A percentile compares a stretch with the other conserved stretches of the same genome.
Evolutionary conservation across 1,140 invertebrate genomes (phyloP).

Genomic region (Diachasma alloeum): DNA sequence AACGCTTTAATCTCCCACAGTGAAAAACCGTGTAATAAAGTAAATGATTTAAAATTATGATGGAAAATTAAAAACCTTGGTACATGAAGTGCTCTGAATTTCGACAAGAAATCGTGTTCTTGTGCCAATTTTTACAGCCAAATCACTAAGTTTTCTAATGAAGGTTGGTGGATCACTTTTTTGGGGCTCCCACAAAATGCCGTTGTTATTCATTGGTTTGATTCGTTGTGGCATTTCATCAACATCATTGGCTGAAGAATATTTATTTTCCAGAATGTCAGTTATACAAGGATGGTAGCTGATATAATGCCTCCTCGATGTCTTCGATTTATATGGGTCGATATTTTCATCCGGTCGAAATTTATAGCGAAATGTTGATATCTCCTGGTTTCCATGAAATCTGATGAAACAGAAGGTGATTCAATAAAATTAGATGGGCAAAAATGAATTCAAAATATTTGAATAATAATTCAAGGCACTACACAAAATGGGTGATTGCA

Average conservation of each 20-base stretch:
- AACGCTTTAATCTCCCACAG: not conserved
- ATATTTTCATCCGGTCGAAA: conserved; percentile 61
- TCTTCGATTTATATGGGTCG: conserved; percentile 66
- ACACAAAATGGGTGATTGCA: conserved; percentile 37
- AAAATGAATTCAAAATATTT: not conserved
- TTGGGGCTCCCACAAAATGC: conserved; percentile 43
- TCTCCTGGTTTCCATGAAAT: conserved; percentile 54
- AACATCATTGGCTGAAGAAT: conserved; percentile 20
- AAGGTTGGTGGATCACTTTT: conserved; percentile 78
- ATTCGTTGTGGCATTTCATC: conserved; percentile 40
- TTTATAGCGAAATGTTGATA: conserved; percentile 57
- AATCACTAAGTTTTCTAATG: conserved; percentile 77
- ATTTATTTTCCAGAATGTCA: conserved; percentile 56
- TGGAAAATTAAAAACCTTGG: conserved; percentile 69
- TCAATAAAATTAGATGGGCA: too few relatives aligned
- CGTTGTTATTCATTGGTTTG: conserved; percentile 54
- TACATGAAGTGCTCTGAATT: conserved; percentile 78
- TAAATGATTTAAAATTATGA: not conserved
- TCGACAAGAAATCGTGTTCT: conserved; percentile 84
- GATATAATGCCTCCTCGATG: conserved; percentile 65
- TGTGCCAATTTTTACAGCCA: conserved; percentile 86
- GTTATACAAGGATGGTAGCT: conserved; percentile 69
- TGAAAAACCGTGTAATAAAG: not conserved
- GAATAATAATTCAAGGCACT: not conserved
- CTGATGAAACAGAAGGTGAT: conserved; percentile 39